Evolutionary conservation across 2,888 invertebrate genomes (phyloP).

Genomic region (Sesia bembeciformis): DNA sequence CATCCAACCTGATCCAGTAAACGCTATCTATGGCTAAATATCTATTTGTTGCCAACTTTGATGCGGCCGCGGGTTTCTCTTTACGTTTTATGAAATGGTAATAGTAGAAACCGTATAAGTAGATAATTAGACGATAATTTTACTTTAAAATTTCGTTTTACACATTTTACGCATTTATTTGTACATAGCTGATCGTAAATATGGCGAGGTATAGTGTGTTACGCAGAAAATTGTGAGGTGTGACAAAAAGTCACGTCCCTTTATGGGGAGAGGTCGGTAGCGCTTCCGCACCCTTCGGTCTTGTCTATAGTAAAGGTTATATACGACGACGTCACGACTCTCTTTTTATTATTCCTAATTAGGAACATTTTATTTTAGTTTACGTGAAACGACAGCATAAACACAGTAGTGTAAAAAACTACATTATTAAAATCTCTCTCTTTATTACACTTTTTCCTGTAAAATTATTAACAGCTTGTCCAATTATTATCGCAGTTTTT

Average conservation of each 20-base stretch:
- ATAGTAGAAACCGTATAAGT: neutral
- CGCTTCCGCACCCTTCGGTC: no score
- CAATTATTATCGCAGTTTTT: no score
- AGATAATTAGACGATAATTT: neutral
- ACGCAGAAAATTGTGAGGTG: neutral
- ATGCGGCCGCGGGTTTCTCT: neutral
- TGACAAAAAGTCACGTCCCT: neutral
- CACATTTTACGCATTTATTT: neutral
- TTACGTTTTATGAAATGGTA: neutral
- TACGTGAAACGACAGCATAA: no score
- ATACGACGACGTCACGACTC: no score
- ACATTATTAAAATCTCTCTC: no score
- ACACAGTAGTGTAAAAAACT: no score
- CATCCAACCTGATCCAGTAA: neutral
- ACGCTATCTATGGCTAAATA: constrained; percentile 3
- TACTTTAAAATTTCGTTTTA: neutral
- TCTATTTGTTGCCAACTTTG: neutral
- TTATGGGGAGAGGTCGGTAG: no score
- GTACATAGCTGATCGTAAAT: neutral
- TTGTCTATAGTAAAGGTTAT: no score
- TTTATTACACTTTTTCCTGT: no score
- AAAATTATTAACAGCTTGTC: no score
- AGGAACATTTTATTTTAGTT: no score
- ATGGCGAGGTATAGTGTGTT: neutral
- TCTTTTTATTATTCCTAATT: no score